Base-by-base conservation (phyloP, 2,888 invertebrate species). In the Anorthoa munda region DNA sequence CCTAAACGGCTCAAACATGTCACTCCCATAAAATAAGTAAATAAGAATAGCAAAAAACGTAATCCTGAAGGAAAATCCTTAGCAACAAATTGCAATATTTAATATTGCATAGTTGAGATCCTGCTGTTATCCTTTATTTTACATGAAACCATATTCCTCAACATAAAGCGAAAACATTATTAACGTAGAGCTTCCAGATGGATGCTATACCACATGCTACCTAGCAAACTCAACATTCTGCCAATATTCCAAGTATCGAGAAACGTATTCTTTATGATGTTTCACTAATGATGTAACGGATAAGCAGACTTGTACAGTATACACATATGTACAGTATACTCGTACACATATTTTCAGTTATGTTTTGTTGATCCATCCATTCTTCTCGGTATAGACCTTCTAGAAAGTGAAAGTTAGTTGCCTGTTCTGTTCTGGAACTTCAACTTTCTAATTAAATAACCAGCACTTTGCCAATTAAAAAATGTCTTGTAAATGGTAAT, bases 191-290 rank as follows among this genome's bases (percentile, higher is more conserved):
- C 23, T 23, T 26, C 12, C 48, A 26, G 17, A 45, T 31, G 66
- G 17, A 53, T 50, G 66, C 53, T 45, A 21, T 46, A 45, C 45
- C 13, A 23, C 45, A 12, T 18, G 66, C 17, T 55, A 23, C 45
- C 21, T 17, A 65, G 65, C 17, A 23, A 66, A 13, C 17, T 61
- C 17, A 50, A 63, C 23, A 66, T 18, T 45, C 45, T 66, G 12
- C 45, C 65, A 45, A 45, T 45, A 55, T 55, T n/a, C 39, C 39
- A 5, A n/a, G 26, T 26, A 63, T 12, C 17, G 63, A 50, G 50
- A 50, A 26, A 13, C 17, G 63, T 39, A 39, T 23, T 26, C 3
- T 4, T 7, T 17, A 26, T 15, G 17, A 26, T 23, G 17, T 56
- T 23, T 23, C 55, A 55, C 55, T 23, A 55, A 56, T 17, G 15